Conservation (phyloP, 2,113 vertebrate genomes). For the Xyrauchen texanus region DNA sequence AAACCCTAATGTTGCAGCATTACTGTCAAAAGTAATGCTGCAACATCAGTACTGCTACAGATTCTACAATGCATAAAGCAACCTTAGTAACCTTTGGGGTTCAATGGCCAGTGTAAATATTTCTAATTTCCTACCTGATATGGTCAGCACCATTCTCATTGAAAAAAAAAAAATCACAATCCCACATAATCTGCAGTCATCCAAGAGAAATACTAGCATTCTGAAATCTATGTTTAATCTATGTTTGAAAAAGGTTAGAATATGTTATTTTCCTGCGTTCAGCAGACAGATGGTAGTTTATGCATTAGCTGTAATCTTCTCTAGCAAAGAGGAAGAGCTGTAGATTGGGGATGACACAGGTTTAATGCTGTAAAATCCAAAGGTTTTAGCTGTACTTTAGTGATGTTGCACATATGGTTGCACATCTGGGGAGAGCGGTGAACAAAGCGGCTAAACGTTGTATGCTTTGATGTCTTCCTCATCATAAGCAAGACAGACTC, state of each 20-base stretch:
- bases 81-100: neutral
- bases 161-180: neutral
- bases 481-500: neutral
- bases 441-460: neutral
- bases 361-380: constrained; percentile 78
- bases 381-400: constrained; percentile 77
- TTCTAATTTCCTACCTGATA: neutral
- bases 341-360: constrained; percentile 86
- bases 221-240: constrained; percentile 43
- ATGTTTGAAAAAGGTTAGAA: constrained; percentile 57
- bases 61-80: neutral
- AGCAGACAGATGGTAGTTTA: constrained; percentile 82
- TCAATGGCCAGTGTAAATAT: constrained; percentile 3
- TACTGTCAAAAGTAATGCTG: too few relatives aligned
- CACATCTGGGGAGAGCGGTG: constrained; percentile 73
- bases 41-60: too few relatives aligned
- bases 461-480: constrained; percentile 7
- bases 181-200: constrained; percentile 35
- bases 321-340: constrained; percentile 74
- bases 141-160: neutral
- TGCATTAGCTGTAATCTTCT: constrained; percentile 81
- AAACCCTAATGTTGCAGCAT: too few relatives aligned
- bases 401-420: constrained; percentile 77
- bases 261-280: constrained; percentile 57
- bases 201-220: constrained; percentile 37